Base-by-base conservation (phyloP, 2,797 vertebrate genomes). In the Scolopax rusticola region DNA sequence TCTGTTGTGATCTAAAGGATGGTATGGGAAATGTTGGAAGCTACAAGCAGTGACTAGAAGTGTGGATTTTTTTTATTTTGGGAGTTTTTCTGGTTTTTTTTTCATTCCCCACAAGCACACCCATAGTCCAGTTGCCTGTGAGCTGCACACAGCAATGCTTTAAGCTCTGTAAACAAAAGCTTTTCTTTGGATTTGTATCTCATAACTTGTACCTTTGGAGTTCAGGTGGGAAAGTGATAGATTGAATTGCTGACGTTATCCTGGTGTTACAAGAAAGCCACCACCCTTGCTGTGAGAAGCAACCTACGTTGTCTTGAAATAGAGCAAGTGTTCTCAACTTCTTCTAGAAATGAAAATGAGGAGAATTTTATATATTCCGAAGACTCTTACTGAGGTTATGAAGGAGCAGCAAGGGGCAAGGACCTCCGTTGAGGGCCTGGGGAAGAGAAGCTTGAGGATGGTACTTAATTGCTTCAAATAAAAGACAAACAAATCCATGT, bases 341-440 rank as follows among this genome's bases (percentile, higher is more conserved):
- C 9, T 38, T 64, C 61, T 81, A 41, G 68, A 80, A 85, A 57
- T 41, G 15, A 69, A 88, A 40, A 56, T 1, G 9, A 63, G 51
- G 21, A 54, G 28, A 56, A 56, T 38, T 36, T 41, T 10, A 25
- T 51, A 8, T 75, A 43, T 79, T 89, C 5, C 8, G 53, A 36
- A 75, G 38, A 30, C 9, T 38, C 36, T 53, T 38, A 20, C 53
- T 67, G 24, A 4, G 1, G 15, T 15, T 76, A 15, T 15, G 51
- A 65, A 43, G 45, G n/a, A 73, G 17, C 45, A 82, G 32, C 48
- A 64, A 80, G 11, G 11, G 12, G 9, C 16, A 38, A 18, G 8
- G 16, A 1, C 65, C 40, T 67, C 5, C 8, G 15, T 16, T 2
- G 9, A 36, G 15, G 24, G 25, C 5, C 6, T 1, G 1, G 8